Base-by-base conservation (phyloP, 2,797 vertebrate genomes). In the Otolemur crassicaudatus region DNA sequence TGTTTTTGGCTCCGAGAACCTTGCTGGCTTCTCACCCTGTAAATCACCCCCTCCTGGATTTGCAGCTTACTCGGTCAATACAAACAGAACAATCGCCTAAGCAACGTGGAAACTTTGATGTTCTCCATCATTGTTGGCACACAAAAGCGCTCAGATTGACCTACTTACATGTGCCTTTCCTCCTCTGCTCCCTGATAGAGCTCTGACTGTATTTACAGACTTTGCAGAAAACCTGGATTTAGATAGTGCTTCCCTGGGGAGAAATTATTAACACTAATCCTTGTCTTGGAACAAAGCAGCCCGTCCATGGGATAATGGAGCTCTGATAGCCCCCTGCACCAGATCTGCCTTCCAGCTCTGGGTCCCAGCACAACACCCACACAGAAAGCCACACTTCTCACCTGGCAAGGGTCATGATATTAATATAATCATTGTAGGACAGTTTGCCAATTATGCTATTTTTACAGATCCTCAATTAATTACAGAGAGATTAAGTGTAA, bases 261-360 rank as follows among this genome's bases (percentile, higher is more conserved):
- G 96, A 98, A 98, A 98, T 98, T 98, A 98, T 98, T 98, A 98
- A 96, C 96, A 81, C 97, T 98, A 98, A 98, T 98, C 98, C 97
- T 97, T 97, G 94, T 96, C 98, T 98, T 98, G 98, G 97, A 98
- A 98, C 96, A 98, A 97, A 98, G 94, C 89, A 96, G 96, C 97
- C 77, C 9, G 19, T 94, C 91, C 69, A 97, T 95, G 97, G 96
- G 97, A 95, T 97, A 97, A 97, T 77, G 96, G 97, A 97, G 92
- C 94, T 97, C 98, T 60, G 94, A 96, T 97, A 97, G 96, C 87
- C 98, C 95, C 58, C 63, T 53, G 34, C 43, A 72, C 65, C 37
- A 95, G 81, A 95, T 97, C 97, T 95, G 97, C 97, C 92, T 94
- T 94, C 97, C 91, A 96, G 96, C 94, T 75, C 11, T 25, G 80